phyloP scores from a whole-genome alignment of 2,797 vertebrate species.

The Muscicapa comitata region DNA sequence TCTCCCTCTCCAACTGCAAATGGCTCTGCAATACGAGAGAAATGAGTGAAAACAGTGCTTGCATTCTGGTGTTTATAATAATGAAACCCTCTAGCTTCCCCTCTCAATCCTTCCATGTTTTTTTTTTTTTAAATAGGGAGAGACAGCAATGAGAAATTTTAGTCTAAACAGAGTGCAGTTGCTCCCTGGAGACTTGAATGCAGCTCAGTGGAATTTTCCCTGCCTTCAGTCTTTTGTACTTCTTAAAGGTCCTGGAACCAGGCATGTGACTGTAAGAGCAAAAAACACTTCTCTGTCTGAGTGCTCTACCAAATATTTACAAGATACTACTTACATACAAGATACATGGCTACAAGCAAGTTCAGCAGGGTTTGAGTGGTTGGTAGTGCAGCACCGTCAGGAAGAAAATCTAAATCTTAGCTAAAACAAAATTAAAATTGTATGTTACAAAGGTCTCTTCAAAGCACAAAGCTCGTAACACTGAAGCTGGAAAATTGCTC shows the following conservation, averaged over 20 bases:
- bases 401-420: not conserved
- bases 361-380: slow-evolving; percentile 42
- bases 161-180: slow-evolving; percentile 64
- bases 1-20: not conserved
- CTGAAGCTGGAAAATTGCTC: not conserved
- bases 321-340: too few relatives aligned
- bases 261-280: slow-evolving; percentile 53
- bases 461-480: not conserved
- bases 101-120: not conserved
- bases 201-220: slow-evolving; percentile 76
- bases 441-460: not conserved
- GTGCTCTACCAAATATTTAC: slow-evolving; percentile 55
- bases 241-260: slow-evolving; percentile 67
- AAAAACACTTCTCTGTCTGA: slow-evolving; percentile 33
- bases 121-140: not conserved
- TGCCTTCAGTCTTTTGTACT: slow-evolving; percentile 73
- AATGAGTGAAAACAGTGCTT: not conserved
- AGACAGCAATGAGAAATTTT: slow-evolving; percentile 39
- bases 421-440: not conserved
- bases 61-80: not conserved
- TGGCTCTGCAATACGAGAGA: not conserved
- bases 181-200: slow-evolving; percentile 73
- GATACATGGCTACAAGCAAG: slow-evolving; percentile 45
- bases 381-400: not conserved
- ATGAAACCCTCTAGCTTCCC: not conserved